A percentile compares a stretch with the other conserved stretches of the same genome.
Conservation (phyloP, 2,888 invertebrate species). For the Anthophora plumipes region DNA sequence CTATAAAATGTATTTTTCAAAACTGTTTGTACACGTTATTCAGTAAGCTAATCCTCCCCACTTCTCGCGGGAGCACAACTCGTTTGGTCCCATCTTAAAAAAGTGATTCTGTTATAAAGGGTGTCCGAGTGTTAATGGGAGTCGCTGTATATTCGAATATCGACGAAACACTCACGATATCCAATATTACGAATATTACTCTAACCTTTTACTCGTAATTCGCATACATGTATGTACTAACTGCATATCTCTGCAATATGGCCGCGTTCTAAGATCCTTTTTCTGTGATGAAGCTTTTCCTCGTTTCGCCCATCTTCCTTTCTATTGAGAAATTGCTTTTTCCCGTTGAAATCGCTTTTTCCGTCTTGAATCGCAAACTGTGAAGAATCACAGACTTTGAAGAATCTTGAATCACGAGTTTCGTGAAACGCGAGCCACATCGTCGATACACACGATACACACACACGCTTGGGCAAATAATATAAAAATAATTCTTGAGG, state of each 20-base stretch:
- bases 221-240: conserved; percentile 40
- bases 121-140: no score
- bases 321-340: background rate
- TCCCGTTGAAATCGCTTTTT: no score
- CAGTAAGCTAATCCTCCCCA: no score
- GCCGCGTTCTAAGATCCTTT: conserved; percentile 28
- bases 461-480: conserved; percentile 72
- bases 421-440: conserved; percentile 33
- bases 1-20: no score
- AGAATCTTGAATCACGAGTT: conserved; percentile 7
- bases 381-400: no score
- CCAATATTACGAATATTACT: conserved; percentile 47
- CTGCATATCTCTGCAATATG: conserved; percentile 18
- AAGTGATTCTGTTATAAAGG: no score
- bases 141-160: conserved; percentile 53
- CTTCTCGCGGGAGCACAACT: no score
- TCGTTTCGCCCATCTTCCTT: background rate
- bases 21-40: no score
- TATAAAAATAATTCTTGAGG: conserved; percentile 76
- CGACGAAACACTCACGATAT: background rate
- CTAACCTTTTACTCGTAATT: conserved; percentile 24
- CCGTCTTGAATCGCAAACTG: no score
- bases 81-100: no score
- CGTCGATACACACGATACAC: conserved; percentile 44
- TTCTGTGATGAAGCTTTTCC: background rate